Base-by-base conservation (phyloP, 2,888 invertebrate genomes). In the Itoplectis maculator region DNA sequence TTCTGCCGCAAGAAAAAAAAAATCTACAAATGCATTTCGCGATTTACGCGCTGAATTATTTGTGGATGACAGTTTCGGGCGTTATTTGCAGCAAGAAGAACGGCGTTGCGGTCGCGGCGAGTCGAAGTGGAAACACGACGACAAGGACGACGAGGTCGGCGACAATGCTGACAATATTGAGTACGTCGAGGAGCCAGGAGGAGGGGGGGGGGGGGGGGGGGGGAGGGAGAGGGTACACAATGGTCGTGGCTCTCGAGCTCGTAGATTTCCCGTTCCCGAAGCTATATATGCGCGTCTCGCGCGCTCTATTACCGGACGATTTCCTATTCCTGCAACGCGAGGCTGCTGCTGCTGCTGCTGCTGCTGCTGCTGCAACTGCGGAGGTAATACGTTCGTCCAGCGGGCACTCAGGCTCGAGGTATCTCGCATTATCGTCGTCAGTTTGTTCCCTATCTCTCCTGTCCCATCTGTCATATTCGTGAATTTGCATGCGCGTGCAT, bases 151-250 rank as follows among this genome's bases (percentile, higher is more conserved):
- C 66, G 29, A 47, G 47, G 70, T 56, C 61, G 86, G 86, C 85
- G 86, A 89, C 85, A 87, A 88, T 88, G 82, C 86, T 79, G 85
- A 86, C 88, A 86, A 87, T 87, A 87, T 86, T 84, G 88, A 87
- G 84, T 84, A 87, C 86, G 87, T 87, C 86, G 85, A 87, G 85
- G 85, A 70, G 85, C 81, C 77, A 81, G 79, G 80, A 15, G 54
- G 5, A 5, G 5, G 29, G 5, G 29, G 5, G 29, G 5, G 29
- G 78, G 54, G 5, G 29, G 5, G 29, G 5, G 29, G 5, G 29
- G 5, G 29, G 78, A 80, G n/a, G 54, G 73, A 80, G 83, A 85
- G 84, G 82, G 74, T 74, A 63, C 79, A 78, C 70, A 79, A 79
- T 80, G 82, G 69, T 66, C 66, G n/a, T n/a, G 70, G 66, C 77